Evolutionary conservation across 2,888 invertebrate genomes (phyloP), one percentile per base, ranked within the genome.

Genomic region (Lypha dubia): DNA sequence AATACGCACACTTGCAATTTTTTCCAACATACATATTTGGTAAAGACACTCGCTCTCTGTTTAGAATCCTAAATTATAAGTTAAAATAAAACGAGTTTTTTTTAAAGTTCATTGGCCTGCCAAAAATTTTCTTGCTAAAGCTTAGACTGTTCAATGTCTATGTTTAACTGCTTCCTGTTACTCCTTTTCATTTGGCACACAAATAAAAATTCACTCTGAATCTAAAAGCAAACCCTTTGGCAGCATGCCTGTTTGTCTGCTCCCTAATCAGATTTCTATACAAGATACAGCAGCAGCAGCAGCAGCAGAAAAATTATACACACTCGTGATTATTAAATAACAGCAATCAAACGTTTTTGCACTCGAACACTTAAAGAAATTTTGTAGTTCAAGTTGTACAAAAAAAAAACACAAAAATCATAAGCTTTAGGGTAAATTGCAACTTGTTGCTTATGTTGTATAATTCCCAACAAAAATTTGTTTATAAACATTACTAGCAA

Each of bases 91-190:
- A 24, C 6, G 32, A 71, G 46, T 46, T 24, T 71, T 32, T n/a
- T 49, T 17, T 4, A 35, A 53, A 70, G 81, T 70, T 81, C 56
- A 63, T 62, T 81, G 70, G 44, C 56, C 65, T 73, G 9, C 70
- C 32, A 44, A 68, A 60, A 7, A 44, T 46, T 22, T 60, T 28
- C 28, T 38, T 17, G 35, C 17, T 32, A n/a, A 73, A 35, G 2
- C 28, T 49, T n/a, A n/a, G 35, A 8, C 1, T 49, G 9, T 38
- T 38, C 17, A 22, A n/a, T 46, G 35, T 22, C 38, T 49, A 53
- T 46, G n/a, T 65, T 46, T 73, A 53, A 15, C 60, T 51, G 70
- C 79, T 79, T 84, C 79, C 83, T 79, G 83, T 79, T 67, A 79
- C 79, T 60, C 79, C 79, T 67, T 71, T 71, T 74, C 9, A 20